Evolutionary conservation across 2,113 vertebrate species (phyloP).

Genomic region (Galbula dea): DNA sequence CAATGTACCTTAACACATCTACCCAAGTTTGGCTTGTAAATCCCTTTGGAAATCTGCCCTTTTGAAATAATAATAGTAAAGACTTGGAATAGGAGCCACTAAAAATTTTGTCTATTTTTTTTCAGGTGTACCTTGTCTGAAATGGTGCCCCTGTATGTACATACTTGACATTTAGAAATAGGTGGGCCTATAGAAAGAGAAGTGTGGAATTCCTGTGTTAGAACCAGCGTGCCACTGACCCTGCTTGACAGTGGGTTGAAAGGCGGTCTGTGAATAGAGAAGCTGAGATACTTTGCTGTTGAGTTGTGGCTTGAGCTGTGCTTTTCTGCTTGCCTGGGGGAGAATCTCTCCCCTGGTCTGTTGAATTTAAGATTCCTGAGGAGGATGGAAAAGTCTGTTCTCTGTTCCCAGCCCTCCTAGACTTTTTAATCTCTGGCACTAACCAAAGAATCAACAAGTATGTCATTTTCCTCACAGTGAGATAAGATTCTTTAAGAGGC

Average conservation of each 20-base stretch:
- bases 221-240: not conserved
- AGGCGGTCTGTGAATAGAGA: not conserved
- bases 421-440: not conserved
- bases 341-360: not conserved
- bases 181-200: not conserved
- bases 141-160: no score
- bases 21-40: not conserved
- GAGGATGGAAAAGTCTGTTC: not conserved
- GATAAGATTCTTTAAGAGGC: not conserved
- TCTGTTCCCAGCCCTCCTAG: not conserved
- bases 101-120: not conserved
- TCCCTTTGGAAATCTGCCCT: not conserved
- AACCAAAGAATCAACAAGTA: conserved; percentile 14
- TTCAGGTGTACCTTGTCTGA: not conserved
- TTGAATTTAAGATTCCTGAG: not conserved
- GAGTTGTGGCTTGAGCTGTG: not conserved
- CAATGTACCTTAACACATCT: not conserved
- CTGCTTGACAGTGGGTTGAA: not conserved
- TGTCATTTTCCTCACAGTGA: not conserved
- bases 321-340: not conserved
- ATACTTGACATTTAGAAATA: no score
- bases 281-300: not conserved
- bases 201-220: not conserved
- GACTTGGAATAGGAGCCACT: not conserved
- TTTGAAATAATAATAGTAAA: not conserved